Conservation (phyloP, 2,888 invertebrate species). For the Nomada ruficornis region DNA sequence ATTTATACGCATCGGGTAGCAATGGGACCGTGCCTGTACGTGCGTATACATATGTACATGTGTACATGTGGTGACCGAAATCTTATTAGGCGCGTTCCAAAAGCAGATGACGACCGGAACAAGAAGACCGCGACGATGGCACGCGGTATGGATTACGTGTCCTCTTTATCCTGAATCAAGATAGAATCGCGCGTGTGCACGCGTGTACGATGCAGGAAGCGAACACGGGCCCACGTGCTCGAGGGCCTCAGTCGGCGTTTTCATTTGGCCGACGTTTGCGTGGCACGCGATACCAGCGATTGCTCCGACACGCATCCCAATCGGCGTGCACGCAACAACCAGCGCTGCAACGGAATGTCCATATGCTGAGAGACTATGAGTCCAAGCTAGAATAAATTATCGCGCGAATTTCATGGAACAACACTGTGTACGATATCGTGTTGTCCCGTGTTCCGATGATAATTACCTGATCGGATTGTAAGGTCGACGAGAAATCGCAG, state of each 20-base stretch:
- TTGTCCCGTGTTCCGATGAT: slow-evolving; percentile 27
- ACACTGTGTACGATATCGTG: slow-evolving; percentile 25
- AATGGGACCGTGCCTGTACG: background rate
- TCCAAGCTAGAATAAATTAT: slow-evolving; percentile 63
- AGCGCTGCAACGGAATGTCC: slow-evolving; percentile 60
- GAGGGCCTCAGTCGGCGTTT: slow-evolving; percentile 26
- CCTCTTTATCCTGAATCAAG: slow-evolving; percentile 48
- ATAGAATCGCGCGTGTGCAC: slow-evolving; percentile 42
- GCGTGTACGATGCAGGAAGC: slow-evolving; percentile 20
- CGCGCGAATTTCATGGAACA: slow-evolving; percentile 38
- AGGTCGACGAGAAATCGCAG: slow-evolving; percentile 10
- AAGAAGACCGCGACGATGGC: slow-evolving; percentile 16
- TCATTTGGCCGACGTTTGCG: slow-evolving; percentile 10
- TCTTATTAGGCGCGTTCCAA: slow-evolving; percentile 48
- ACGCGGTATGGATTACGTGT: slow-evolving; percentile 60
- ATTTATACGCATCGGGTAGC: slow-evolving; percentile 34
- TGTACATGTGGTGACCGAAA: slow-evolving; percentile 19
- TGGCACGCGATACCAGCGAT: slow-evolving; percentile 43
- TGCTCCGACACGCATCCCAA: slow-evolving; percentile 27
- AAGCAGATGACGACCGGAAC: slow-evolving; percentile 53
- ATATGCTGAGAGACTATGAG: slow-evolving; percentile 67
- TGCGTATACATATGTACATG: too few relatives aligned
- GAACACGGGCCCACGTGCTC: slow-evolving; percentile 46
- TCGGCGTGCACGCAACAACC: slow-evolving; percentile 47
- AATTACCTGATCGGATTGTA: slow-evolving; percentile 39